A percentile compares a stretch with the other conserved stretches of the same genome.
Conservation (phyloP, 1,140 invertebrate species). For the Ridgeia piscesae region DNA sequence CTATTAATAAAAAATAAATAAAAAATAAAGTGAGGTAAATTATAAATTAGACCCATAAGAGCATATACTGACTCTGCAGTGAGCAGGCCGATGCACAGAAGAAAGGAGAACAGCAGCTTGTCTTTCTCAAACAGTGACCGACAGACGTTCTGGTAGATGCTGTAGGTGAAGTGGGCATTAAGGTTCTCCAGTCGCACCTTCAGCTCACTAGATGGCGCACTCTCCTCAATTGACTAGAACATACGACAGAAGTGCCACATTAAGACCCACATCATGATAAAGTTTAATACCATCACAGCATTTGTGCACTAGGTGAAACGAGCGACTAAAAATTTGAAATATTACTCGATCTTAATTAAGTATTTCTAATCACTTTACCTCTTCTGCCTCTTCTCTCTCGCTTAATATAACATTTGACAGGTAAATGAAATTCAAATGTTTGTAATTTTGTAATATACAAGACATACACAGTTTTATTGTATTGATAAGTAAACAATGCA, state of each 20-base stretch:
- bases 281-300: too few relatives aligned
- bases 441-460: background rate
- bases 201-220: slow-evolving; percentile 45
- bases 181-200: slow-evolving; percentile 50
- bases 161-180: slow-evolving; percentile 55
- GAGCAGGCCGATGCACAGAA: slow-evolving; percentile 50
- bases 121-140: slow-evolving; percentile 59
- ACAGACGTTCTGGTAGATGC: slow-evolving; percentile 57
- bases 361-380: too few relatives aligned
- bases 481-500: background rate
- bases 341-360: too few relatives aligned
- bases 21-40: too few relatives aligned
- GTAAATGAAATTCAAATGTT: background rate
- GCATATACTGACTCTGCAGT: background rate
- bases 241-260: slow-evolving; percentile 27
- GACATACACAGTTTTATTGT: too few relatives aligned
- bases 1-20: too few relatives aligned
- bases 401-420: background rate
- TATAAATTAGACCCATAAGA: too few relatives aligned
- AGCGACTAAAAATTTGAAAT: background rate
- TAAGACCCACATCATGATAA: too few relatives aligned
- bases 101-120: slow-evolving; percentile 58
- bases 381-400: background rate
- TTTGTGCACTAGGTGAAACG: background rate
- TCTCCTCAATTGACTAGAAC: slow-evolving; percentile 55